Conservation (phyloP, 2,113 vertebrate species). For the Tricholaema leucomelas region DNA sequence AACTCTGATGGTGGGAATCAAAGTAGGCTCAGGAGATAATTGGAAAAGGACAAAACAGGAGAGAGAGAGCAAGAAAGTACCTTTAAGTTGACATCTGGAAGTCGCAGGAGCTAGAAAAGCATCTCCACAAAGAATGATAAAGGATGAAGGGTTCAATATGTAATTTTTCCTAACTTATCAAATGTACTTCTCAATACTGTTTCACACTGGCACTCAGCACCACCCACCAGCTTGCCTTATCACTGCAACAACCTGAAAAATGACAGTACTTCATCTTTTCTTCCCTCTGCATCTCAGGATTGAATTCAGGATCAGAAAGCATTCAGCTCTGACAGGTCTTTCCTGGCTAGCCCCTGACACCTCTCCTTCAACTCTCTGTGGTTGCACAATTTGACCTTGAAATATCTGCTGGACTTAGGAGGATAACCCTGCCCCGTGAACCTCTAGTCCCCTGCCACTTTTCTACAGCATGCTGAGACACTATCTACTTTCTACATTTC, state of each 20-base stretch:
- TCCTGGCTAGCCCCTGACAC: neutral
- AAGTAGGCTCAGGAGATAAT: neutral
- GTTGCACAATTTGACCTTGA: neutral
- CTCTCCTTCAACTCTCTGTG: neutral
- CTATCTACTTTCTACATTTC: neutral
- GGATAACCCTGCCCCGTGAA: neutral
- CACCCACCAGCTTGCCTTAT: neutral
- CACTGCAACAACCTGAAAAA: neutral
- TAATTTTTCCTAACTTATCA: neutral
- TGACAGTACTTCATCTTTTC: accelerated
- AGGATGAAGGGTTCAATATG: neutral
- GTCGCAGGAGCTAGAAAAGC: neutral
- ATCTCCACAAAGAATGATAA: neutral
- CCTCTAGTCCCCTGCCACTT: neutral
- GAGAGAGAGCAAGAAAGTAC: neutral
- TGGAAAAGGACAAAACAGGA: neutral
- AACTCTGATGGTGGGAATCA: neutral
- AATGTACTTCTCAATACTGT: neutral
- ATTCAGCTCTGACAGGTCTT: neutral
- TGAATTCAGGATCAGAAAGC: neutral
- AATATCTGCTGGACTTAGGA: neutral
- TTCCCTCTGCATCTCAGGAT: neutral
- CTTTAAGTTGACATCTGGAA: neutral
- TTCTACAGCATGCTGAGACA: neutral
- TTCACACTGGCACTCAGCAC: neutral